A percentile compares a stretch with the other conserved stretches of the same genome.
phyloP scores from a whole-genome alignment of 1,140 invertebrate genomes.

The Wasmannia auropunctata region DNA sequence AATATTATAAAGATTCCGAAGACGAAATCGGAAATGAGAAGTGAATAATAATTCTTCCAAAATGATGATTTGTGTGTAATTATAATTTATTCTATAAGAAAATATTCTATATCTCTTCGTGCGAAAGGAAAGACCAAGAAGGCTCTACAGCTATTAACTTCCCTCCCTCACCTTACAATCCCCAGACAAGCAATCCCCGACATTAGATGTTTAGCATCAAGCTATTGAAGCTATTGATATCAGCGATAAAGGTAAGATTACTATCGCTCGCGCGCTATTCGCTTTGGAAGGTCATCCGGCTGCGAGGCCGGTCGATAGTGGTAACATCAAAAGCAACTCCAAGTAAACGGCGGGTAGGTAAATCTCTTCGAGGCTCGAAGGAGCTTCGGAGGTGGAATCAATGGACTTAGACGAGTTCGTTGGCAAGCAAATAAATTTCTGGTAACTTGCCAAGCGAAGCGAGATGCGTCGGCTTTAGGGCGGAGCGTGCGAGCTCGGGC shows the following conservation, averaged over 20 bases:
- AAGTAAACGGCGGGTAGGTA: constrained; percentile 64
- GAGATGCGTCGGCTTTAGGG: constrained; percentile 33
- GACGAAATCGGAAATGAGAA: not conserved
- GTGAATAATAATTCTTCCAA: not conserved
- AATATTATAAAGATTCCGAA: not conserved
- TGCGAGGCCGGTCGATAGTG: constrained; percentile 59
- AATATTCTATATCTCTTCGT: not conserved
- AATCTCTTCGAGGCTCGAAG: constrained; percentile 63
- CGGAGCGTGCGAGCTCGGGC: constrained; percentile 5
- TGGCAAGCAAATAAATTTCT: constrained; percentile 74
- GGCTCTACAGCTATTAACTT: not conserved
- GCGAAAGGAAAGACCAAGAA: not conserved
- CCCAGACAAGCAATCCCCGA: not conserved
- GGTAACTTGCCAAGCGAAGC: constrained; percentile 68
- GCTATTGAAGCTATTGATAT: constrained; percentile 49
- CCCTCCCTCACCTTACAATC: not conserved
- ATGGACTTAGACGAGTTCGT: constrained; percentile 69
- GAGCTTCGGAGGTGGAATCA: constrained; percentile 60
- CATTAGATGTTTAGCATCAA: constrained; percentile 1
- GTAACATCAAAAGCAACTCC: constrained; percentile 61
- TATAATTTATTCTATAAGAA: not conserved
- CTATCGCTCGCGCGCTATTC: constrained; percentile 60
- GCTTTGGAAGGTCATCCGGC: constrained; percentile 28
- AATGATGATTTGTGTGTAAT: not conserved
- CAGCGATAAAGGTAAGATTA: constrained; percentile 24